These are phyloP conservation scores for Python bivittatus DNA, from an alignment of 2,113 vertebrate genomes.

Conservation along the genomic window DNA sequence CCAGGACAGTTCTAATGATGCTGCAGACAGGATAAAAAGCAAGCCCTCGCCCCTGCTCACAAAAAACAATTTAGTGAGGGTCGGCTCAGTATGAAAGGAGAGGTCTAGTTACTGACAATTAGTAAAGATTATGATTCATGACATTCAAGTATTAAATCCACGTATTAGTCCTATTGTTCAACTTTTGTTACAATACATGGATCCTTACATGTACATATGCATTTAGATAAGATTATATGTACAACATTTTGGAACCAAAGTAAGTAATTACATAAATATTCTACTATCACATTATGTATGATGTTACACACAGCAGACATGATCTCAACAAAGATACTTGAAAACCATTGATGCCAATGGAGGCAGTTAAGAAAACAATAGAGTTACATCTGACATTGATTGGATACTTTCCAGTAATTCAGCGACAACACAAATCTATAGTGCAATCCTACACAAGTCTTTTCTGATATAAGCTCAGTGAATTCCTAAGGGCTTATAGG, in stretches of 20 bases:
- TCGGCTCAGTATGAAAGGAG: slow-evolving; percentile 86
- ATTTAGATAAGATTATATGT: slow-evolving; percentile 50
- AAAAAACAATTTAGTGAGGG: slow-evolving; percentile 90
- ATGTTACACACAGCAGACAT: slow-evolving; percentile 13
- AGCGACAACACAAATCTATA: neutral
- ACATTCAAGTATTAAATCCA: slow-evolving; percentile 29
- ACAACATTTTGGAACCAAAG: slow-evolving; percentile 47
- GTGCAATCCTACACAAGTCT: neutral
- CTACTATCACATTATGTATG: slow-evolving; percentile 5
- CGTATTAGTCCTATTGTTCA: slow-evolving; percentile 36
- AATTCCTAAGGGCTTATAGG: neutral
- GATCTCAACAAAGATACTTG: neutral
- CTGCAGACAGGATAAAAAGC: slow-evolving; percentile 83
- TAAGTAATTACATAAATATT: slow-evolving; percentile 24
- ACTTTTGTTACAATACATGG: slow-evolving; percentile 33
- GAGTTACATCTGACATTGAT: neutral
- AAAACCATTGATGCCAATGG: neutral
- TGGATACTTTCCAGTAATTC: neutral
- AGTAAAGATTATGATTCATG: neutral
- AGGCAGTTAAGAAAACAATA: neutral
- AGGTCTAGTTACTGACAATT: slow-evolving; percentile 4
- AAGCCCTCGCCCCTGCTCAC: slow-evolving; percentile 89
- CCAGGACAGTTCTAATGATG: slow-evolving; percentile 88
- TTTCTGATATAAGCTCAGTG: neutral
- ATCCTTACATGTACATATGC: slow-evolving; percentile 39